phyloP scores from a whole-genome alignment of 2,888 invertebrate genomes.

The Lasioglossum villosulum region DNA sequence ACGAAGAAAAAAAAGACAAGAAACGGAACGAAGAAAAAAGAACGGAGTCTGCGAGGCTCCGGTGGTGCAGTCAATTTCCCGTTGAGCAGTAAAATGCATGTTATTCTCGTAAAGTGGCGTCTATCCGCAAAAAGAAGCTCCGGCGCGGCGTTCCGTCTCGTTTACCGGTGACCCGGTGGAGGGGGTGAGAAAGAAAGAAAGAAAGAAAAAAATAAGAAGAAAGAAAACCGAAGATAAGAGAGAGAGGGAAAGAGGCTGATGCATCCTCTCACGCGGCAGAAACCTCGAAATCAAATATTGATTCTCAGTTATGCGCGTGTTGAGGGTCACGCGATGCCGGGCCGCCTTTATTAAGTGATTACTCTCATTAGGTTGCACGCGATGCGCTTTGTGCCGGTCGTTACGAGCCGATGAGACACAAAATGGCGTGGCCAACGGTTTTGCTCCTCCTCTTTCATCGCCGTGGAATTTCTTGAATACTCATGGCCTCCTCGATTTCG shows the following conservation, averaged over 20 bases:
- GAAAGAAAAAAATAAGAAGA: neutral
- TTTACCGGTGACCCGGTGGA: slow-evolving; percentile 1
- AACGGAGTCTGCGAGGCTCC: neutral
- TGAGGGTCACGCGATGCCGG: slow-evolving; percentile 78
- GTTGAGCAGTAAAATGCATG: slow-evolving; percentile 55
- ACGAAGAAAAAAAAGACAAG: neutral
- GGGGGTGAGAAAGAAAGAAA: neutral
- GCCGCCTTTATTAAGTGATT: slow-evolving; percentile 84
- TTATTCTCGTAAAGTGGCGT: slow-evolving; percentile 60
- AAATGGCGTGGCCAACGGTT: slow-evolving; percentile 63
- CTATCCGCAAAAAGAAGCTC: slow-evolving; percentile 49
- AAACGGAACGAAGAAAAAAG: neutral
- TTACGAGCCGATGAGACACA: slow-evolving; percentile 72
- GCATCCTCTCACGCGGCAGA: slow-evolving; percentile 55
- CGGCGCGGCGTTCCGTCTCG: slow-evolving; percentile 50
- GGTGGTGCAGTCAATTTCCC: slow-evolving; percentile 24
- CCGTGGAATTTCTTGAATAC: neutral
- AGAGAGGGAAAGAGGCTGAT: slow-evolving; percentile 17
- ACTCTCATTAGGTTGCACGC: slow-evolving; percentile 84
- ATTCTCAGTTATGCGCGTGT: slow-evolving; percentile 74
- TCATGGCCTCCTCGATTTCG: neutral
- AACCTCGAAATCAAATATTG: slow-evolving; percentile 82
- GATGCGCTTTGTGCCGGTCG: slow-evolving; percentile 80
- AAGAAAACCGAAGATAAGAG: neutral
- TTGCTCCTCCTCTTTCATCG: neutral